Evolutionary conservation across 2,888 invertebrate genomes (phyloP).

Genomic region (Arrhopalites spinosus): DNA sequence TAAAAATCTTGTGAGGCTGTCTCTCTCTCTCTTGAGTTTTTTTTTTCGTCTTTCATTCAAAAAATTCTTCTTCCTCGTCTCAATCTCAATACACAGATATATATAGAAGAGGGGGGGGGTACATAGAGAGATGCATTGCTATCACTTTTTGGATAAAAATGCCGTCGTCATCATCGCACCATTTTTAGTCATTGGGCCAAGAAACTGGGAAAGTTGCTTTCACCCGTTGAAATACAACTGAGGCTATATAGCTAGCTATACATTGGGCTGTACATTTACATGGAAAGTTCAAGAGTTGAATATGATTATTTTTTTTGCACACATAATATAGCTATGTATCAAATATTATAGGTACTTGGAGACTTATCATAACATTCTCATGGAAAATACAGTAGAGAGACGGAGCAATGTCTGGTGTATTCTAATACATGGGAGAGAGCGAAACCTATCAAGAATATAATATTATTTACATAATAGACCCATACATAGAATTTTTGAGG

Average conservation of each 20-base stretch:
- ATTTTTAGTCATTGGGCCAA: neutral
- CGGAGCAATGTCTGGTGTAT: neutral
- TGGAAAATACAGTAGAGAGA: constrained; percentile 4
- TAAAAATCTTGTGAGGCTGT: neutral
- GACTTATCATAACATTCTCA: constrained; percentile 9
- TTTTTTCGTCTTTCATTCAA: neutral
- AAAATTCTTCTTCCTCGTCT: neutral
- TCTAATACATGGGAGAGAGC: neutral
- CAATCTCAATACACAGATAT: neutral
- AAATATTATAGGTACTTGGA: constrained; percentile 27
- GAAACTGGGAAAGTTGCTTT: no score
- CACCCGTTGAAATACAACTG: neutral
- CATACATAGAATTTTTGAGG: no score
- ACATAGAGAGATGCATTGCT: no score
- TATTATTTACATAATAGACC: neutral
- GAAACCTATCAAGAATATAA: neutral
- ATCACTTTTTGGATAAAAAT: neutral
- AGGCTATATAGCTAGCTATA: no score
- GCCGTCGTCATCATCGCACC: neutral
- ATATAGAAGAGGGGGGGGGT: neutral
- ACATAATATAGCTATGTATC: constrained; percentile 16
- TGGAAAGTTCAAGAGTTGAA: neutral
- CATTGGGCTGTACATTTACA: neutral
- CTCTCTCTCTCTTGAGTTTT: neutral
- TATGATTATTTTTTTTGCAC: neutral